Evolutionary conservation across 2,888 invertebrate species (phyloP), one percentile per base, ranked within the genome.

Genomic region (Nephrocerus scutellatus): DNA sequence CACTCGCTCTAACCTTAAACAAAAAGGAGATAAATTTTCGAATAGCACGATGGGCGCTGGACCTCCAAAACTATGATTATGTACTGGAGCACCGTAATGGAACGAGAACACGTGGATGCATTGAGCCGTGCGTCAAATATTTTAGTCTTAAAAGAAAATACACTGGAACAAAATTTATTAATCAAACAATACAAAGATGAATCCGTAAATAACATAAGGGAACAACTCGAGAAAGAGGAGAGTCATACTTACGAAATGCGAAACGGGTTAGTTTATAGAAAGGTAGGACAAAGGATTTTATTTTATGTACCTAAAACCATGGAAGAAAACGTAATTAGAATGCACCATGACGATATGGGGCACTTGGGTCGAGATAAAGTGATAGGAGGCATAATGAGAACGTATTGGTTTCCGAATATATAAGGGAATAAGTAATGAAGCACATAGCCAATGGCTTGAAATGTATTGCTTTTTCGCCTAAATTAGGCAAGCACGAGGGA

Each of bases 401-500:
- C 29, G 14, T 42, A 41, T 37, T 41, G 37, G 33, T 41, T 41
- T 34, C 41, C 41, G 2, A 18, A 37, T 6, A 6, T n/a, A n/a
- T 37, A 14, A 28, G 15, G 13, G 14, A n/a, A 26, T 32, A 39
- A 33, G 21, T 33, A 13, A 20, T 9, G 7, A n/a, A 9, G 10
- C 19, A 24, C 15, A 24, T 24, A 13, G 9, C 9, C 6, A 29
- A 36, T 33, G 36, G 33, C 12, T 15, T 21, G 16, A 42, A 38
- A 10, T 42, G 42, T 16, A 34, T 38, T 13, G 21, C 25, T 7
- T 42, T 33, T 21, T 33, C 30, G 22, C 7, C 22, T 20, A 8
- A 13, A 9, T 10, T 9, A 5, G 42, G 42, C 3, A 43, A 43
- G 26, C 2, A 8, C 3, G 54, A 55, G 39, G 53, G 56, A 10